Base-by-base conservation (phyloP, 2,113 vertebrate species). In the Leptodactylus fuscus region DNA sequence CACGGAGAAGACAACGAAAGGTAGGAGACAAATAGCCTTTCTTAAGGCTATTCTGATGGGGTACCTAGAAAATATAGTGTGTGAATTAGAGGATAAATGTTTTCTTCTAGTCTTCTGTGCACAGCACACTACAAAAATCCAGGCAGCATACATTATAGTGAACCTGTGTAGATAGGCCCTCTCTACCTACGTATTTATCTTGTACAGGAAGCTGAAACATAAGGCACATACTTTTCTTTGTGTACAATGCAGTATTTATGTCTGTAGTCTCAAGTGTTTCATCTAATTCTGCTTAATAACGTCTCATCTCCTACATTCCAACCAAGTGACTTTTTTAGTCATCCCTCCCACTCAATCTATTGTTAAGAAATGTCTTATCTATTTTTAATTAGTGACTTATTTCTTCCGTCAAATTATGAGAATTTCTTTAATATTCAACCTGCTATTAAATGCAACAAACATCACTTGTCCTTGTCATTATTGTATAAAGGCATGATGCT, bases 271-370 rank as follows among this genome's bases (percentile, higher is more conserved):
- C 24, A 34, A 36, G 15, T 9, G 12, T 15, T 27, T 80, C 12
- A 60, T 80, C n/a, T 36, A 36, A 62, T 80, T 80, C 55, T 55
- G 48, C 75, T 36, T 36, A 53, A 78, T 55, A 53, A 53, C n/a
- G 48, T 32, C 75, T 80, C 55, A 41, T 79, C 34, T 79, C 12
- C 38, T 36, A 78, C 49, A 55, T 24, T 41, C 22, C 3, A 32
- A 80, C 34, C 53, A 15, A 44, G n/a, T 44, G 32, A 9, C 77
- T 62, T 80, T 80, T 80, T 62, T 80, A 62, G 53, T 80, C 77
- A 80, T 80, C n/a, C 36, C 53, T 44, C 77, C 77, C 77, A 60
- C 77, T 79, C 76, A 9, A 80, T 15, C 34, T 27, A 44, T 80
- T 62, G 36, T 80, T 60, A 80, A 80, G 77, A 20, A 80, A 80